Conservation (phyloP, 2,113 vertebrate genomes). For the Sisor rabdophorus region DNA sequence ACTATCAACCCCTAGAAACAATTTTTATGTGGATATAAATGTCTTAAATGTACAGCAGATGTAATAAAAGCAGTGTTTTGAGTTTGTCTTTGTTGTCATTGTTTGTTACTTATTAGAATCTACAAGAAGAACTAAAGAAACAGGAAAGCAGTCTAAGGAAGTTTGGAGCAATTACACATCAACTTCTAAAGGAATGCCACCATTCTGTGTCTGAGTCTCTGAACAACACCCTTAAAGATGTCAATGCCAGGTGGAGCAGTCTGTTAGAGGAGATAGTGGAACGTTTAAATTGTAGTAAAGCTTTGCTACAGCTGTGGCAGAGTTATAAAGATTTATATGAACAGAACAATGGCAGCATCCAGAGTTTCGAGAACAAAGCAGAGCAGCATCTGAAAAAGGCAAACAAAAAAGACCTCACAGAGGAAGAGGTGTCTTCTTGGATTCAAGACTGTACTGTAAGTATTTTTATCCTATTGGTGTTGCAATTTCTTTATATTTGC, state of each 20-base stretch:
- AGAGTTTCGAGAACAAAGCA: slow-evolving; percentile 73
- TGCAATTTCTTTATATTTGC: not conserved
- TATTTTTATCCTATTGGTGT: slow-evolving; percentile 25
- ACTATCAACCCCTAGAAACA: not conserved
- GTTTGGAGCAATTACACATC: slow-evolving; percentile 83
- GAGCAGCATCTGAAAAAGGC: slow-evolving; percentile 78
- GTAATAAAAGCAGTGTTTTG: not conserved
- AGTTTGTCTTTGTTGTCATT: not conserved
- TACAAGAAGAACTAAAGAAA: slow-evolving; percentile 87
- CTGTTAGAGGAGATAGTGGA: slow-evolving; percentile 84
- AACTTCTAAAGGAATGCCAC: slow-evolving; percentile 83
- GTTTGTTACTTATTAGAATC: slow-evolving; percentile 63
- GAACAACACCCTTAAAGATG: slow-evolving; percentile 79
- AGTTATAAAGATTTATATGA: slow-evolving; percentile 81
- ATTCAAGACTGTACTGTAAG: slow-evolving; percentile 86
- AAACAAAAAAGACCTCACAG: slow-evolving; percentile 78
- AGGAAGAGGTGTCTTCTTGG: slow-evolving; percentile 84
- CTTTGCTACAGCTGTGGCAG: slow-evolving; percentile 88
- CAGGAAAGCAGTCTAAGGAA: slow-evolving; percentile 81
- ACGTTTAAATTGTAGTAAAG: slow-evolving; percentile 81
- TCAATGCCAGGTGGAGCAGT: slow-evolving; percentile 87
- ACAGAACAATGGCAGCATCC: slow-evolving; percentile 70
- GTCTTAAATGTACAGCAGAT: not conserved
- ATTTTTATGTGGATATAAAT: not conserved
- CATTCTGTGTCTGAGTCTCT: slow-evolving; percentile 83